phyloP scores from a whole-genome alignment of 2,797 vertebrate genomes.

The Acanthopagrus latus region DNA sequence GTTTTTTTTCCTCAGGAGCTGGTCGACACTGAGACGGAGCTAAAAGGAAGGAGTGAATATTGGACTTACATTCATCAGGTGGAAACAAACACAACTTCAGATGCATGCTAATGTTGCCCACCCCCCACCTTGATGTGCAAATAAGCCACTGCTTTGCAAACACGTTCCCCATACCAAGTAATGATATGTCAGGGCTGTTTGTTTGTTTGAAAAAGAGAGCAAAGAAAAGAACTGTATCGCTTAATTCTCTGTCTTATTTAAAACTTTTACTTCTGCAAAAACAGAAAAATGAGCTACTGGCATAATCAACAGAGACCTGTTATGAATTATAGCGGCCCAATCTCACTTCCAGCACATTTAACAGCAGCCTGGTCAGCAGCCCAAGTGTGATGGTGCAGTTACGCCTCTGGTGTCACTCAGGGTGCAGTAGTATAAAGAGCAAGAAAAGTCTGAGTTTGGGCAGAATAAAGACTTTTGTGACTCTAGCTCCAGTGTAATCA shows the following conservation, averaged over 20 bases:
- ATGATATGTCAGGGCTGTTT: background rate
- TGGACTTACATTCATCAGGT: background rate
- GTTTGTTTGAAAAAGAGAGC: background rate
- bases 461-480: no score
- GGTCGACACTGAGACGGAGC: background rate
- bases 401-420: no score
- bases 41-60: background rate
- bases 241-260: constrained; percentile 13
- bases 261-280: constrained; percentile 41
- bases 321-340: no score
- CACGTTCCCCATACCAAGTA: background rate
- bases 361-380: no score
- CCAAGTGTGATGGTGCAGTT: no score
- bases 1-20: background rate
- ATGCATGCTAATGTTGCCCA: constrained; percentile 5
- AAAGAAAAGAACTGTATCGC: background rate
- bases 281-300: constrained; percentile 22
- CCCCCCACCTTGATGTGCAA: background rate
- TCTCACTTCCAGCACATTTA: no score
- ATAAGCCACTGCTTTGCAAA: background rate
- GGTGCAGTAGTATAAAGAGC: no score
- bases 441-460: no score
- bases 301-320: constrained; percentile 30
- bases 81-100: constrained; percentile 1
- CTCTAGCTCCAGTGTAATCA: no score